These are phyloP conservation scores for Rhabdomys pumilio DNA, from an alignment of 2,797 vertebrate genomes.

Conservation along the genomic window DNA sequence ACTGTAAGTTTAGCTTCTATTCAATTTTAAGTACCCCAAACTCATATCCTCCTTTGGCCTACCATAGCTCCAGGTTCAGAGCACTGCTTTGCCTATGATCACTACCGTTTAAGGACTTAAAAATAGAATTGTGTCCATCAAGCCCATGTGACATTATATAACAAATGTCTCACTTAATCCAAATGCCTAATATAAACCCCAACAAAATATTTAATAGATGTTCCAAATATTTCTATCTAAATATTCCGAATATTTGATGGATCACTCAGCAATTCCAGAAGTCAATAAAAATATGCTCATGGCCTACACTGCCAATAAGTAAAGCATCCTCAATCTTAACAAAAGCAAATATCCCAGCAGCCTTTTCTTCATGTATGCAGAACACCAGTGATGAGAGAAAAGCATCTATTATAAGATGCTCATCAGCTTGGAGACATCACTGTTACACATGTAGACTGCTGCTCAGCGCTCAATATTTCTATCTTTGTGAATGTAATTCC, in stretches of 20 bases:
- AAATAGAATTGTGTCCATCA: not conserved
- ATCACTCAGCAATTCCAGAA: not conserved
- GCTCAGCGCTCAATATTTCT: not conserved
- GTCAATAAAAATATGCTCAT: conserved; percentile 50
- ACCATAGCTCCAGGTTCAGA: not conserved
- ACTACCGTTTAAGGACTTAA: conserved; percentile 1
- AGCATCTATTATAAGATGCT: not conserved
- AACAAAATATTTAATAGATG: not conserved
- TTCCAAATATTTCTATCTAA: conserved; percentile 23
- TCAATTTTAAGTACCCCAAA: not conserved
- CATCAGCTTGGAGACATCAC: not conserved
- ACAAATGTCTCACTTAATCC: conserved; percentile 21
- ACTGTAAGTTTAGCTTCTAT: not conserved
- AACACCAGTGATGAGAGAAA: conserved; percentile 7
- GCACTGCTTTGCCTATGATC: not conserved
- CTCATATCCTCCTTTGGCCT: not conserved
- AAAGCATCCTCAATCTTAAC: not conserved
- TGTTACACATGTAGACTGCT: not conserved
- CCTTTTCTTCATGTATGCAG: not conserved
- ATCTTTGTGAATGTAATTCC: conserved; percentile 17
- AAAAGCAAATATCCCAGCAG: conserved; percentile 27
- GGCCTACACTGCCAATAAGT: not conserved
- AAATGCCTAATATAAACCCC: not conserved
- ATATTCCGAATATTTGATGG: not conserved
- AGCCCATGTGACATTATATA: not conserved